Percentiles rank a stretch among this genome's conserved stretches.
Evolutionary conservation across 2,113 vertebrate genomes (phyloP).

Genomic region (Riparia riparia): DNA sequence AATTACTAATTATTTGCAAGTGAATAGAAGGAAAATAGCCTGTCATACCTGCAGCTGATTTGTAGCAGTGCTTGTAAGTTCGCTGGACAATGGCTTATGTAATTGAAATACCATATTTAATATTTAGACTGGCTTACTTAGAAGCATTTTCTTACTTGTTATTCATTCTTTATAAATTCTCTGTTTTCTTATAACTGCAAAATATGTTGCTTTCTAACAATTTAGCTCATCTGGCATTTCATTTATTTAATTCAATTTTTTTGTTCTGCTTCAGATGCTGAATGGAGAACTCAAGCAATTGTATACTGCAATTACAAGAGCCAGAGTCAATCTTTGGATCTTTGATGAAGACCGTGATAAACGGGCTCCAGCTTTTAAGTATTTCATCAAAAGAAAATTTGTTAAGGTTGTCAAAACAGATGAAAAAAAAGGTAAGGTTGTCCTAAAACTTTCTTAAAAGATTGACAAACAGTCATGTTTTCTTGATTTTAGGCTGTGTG

Average conservation of each 20-base stretch:
- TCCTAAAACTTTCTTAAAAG: background rate
- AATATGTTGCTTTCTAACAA: background rate
- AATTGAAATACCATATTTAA: background rate
- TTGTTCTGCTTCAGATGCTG: conserved; percentile 72
- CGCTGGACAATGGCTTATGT: background rate
- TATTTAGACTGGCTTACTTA: background rate
- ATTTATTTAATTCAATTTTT: background rate
- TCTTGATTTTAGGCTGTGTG: background rate
- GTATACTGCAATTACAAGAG: conserved; percentile 84
- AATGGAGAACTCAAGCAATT: conserved; percentile 84
- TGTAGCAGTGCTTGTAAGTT: background rate
- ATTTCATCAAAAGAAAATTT: conserved; percentile 78
- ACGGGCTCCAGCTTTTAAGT: conserved; percentile 81
- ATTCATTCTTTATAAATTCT: background rate
- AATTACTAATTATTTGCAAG: background rate
- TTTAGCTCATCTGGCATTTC: background rate
- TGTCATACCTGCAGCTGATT: background rate
- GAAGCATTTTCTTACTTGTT: background rate
- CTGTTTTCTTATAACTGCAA: background rate
- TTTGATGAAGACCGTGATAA: conserved; percentile 83
- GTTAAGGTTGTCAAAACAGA: conserved; percentile 81
- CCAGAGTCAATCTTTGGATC: conserved; percentile 86
- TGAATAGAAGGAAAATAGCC: background rate
- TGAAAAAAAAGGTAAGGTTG: conserved; percentile 79
- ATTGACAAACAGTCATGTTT: background rate